These are phyloP conservation scores for Idaea straminata DNA, from an alignment of 2,888 invertebrate species.

Conservation along the genomic window DNA sequence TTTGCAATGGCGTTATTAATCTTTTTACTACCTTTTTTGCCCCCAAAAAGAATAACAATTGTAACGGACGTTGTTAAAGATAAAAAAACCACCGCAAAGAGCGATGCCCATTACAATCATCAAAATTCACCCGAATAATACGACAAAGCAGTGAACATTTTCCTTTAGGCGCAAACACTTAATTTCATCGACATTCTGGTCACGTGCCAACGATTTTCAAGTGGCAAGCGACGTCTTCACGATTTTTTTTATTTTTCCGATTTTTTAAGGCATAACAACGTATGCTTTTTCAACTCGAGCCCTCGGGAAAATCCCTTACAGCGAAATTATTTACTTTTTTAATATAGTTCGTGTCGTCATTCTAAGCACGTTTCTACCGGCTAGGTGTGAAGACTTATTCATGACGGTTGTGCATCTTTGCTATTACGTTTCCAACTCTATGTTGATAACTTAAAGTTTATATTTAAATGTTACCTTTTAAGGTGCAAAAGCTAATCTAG, in stretches of 20 bases:
- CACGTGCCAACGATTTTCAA: constrained; percentile 64
- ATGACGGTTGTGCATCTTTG: constrained; percentile 29
- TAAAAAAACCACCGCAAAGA: constrained; percentile 7
- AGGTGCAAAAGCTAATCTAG: constrained; percentile 17
- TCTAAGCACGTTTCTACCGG: constrained; percentile 44
- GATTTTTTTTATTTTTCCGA: constrained; percentile 42
- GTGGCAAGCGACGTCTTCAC: constrained; percentile 45
- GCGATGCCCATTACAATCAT: constrained; percentile 19
- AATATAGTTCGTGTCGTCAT: constrained; percentile 46
- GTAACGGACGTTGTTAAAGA: not conserved
- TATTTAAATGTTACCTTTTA: constrained; percentile 8
- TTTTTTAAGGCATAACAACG: constrained; percentile 35
- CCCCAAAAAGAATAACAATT: not conserved
- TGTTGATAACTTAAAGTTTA: constrained; percentile 16
- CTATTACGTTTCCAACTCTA: constrained; percentile 18
- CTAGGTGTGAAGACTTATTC: constrained; percentile 34
- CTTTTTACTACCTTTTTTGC: not conserved
- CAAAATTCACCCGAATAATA: constrained; percentile 26
- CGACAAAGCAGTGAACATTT: constrained; percentile 27
- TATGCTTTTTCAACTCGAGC: constrained; percentile 34
- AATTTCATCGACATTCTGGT: constrained; percentile 39
- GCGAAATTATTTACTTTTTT: constrained; percentile 64
- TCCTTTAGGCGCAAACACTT: constrained; percentile 26
- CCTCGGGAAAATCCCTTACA: constrained; percentile 47
- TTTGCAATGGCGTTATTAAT: not conserved